Conservation (phyloP, 2,888 invertebrate species). For the Rhopalosiphum nymphaeae region DNA sequence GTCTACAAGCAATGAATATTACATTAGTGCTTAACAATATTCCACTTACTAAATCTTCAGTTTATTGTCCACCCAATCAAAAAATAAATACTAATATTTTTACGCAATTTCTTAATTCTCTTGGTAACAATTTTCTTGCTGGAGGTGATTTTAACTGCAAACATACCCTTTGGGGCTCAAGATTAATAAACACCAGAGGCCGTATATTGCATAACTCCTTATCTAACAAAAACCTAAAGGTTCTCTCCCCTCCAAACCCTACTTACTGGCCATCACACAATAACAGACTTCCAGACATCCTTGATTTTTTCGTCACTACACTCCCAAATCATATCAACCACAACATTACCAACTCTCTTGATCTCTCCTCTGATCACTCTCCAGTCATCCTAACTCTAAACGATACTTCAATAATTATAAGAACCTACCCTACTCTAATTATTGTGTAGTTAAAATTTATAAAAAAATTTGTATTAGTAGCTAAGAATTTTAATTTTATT, state of each 20-base stretch:
- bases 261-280: background rate
- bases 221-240: background rate
- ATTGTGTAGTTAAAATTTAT: too few relatives aligned
- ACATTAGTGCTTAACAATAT: background rate
- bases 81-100: background rate
- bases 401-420: background rate
- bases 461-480: too few relatives aligned
- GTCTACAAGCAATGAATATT: constrained; percentile 4
- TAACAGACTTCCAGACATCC: background rate
- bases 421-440: background rate
- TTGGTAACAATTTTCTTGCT: background rate
- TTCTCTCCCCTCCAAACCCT: background rate
- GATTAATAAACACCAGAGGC: background rate
- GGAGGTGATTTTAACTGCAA: constrained; percentile 7
- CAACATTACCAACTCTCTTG: background rate
- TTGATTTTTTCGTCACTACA: background rate
- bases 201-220: background rate
- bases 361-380: background rate
- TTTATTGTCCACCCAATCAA: background rate
- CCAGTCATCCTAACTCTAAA: background rate
- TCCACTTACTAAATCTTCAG: background rate
- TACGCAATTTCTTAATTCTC: background rate
- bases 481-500: too few relatives aligned
- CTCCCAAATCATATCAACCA: background rate
- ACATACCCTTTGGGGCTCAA: background rate